Conservation (phyloP, 2,113 vertebrate species). For the Falco punctatus region DNA sequence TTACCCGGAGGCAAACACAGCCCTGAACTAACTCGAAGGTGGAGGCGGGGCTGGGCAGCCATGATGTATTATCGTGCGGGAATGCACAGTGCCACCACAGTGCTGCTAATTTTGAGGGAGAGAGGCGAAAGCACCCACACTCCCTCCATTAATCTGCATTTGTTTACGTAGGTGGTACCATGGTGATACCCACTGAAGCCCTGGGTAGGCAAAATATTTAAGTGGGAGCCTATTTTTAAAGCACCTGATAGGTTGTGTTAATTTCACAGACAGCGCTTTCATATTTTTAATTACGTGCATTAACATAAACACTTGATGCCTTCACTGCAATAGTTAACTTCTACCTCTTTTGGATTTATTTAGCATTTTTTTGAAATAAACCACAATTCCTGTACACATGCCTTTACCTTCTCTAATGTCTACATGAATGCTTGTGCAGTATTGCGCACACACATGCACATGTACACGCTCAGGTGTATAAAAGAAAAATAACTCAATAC, state of each 20-base stretch:
- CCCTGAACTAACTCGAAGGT: not conserved
- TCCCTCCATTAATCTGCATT: not conserved
- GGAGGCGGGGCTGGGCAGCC: not conserved
- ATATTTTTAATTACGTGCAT: not conserved
- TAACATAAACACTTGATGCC: not conserved
- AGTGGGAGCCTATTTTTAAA: not conserved
- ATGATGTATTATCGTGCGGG: not conserved
- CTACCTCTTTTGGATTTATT: not conserved
- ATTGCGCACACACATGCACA: not conserved
- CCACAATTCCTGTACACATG: not conserved
- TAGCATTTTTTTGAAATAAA: not conserved
- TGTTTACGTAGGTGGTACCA: not conserved
- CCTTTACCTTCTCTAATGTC: not conserved
- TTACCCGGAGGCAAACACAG: conserved; percentile 13
- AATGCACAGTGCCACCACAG: not conserved
- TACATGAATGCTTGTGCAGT: not conserved
- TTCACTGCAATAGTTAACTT: not conserved
- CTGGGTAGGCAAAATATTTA: not conserved
- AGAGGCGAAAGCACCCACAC: not conserved
- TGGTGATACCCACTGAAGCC: not conserved
- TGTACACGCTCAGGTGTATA: not conserved
- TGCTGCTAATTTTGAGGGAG: not conserved
- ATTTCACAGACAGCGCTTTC: not conserved
- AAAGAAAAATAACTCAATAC: not conserved
- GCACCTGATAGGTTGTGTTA: not conserved